Base-by-base conservation (phyloP, 2,888 invertebrate species). In the Neoitamus cyanurus region DNA sequence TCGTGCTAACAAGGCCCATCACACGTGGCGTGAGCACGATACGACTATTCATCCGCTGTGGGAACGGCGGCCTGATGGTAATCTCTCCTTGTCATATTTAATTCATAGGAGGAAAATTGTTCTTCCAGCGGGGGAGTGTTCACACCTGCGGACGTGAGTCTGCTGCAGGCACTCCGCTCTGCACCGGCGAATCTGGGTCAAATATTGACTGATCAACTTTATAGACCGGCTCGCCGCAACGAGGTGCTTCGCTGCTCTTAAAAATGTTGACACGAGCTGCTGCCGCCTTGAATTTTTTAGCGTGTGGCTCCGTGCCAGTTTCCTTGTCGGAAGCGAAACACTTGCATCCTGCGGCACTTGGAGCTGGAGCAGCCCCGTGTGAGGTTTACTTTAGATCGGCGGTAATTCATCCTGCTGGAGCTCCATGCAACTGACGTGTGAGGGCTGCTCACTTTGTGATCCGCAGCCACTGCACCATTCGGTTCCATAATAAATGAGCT, bases 151-250 rank as follows among this genome's bases (percentile, higher is more conserved):
- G 37, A 82, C 36, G 36, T 36, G 69, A 82, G 58, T 0, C 58
- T 3, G 48, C 48, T 42, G 42, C 42, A 36, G 68, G 30, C 46
- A 15, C 28, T 34, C 48, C 46, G 15, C 28, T 31, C 15, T 13
- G n/a, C 2, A 20, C 2, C 25, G 37, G 25, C 82, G 70, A 58
- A 86, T 86, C 84, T 86, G 73, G 86, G 86, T 86, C 86, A 86
- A 86, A 86, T 86, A 86, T 86, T 86, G 86, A 86, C 86, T 86
- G 86, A 86, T 86, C 84, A 86, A 86, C 86, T 86, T 86, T 85
- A 70, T 84, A 84, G 75, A 48, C 70, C 70, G 9, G n/a, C 4
- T 68, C 31, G 11, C n/a, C 82, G 20, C 69, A 36, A n/a, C 20
- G 36, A 69, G 37, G 82, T 46, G 28, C 36, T 69, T 82, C 31